Percentiles rank a stretch among this genome's conserved stretches.
Conservation (phyloP, 1,140 invertebrate species). For the Orchesella cincta region DNA sequence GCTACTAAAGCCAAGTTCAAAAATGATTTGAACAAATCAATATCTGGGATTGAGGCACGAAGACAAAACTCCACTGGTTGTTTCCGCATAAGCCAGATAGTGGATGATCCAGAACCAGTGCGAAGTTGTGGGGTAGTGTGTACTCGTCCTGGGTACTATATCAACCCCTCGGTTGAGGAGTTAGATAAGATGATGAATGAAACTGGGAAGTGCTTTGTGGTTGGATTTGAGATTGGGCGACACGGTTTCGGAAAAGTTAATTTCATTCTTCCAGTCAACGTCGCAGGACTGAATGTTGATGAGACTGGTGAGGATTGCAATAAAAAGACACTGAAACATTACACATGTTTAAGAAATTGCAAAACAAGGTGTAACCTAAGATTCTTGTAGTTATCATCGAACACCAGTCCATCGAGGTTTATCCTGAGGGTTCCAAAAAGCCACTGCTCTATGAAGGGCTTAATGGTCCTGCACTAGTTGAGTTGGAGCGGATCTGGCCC, state of each 20-base stretch:
- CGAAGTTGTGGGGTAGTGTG: too few species aligned
- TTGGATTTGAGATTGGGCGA: constrained; percentile 87
- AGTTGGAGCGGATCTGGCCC: constrained; percentile 93
- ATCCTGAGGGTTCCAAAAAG: constrained; percentile 66
- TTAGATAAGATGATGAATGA: constrained; percentile 66
- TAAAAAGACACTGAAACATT: too few species aligned
- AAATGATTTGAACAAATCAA: too few species aligned
- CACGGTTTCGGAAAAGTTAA: constrained; percentile 89
- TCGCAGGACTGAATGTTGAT: constrained; percentile 88
- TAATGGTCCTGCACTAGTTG: constrained; percentile 89
- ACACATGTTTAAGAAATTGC: too few species aligned
- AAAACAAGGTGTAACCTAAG: constrained; percentile 43
- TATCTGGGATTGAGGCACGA: too few species aligned
- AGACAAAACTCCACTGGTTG: too few species aligned
- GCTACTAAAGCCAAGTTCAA: too few species aligned
- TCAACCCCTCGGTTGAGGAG: constrained; percentile 77
- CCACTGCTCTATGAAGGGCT: constrained; percentile 81
- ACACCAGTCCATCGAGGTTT: constrained; percentile 67
- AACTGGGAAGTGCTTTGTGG: constrained; percentile 77
- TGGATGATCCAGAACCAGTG: too few species aligned
- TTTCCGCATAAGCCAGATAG: too few species aligned
- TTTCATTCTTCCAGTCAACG: constrained; percentile 82
- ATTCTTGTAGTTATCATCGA: constrained; percentile 62
- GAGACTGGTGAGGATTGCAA: too few species aligned
- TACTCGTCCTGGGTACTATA: constrained; percentile 84